A percentile compares a stretch with the other conserved stretches of the same genome.
phyloP scores from a whole-genome alignment of 1,140 invertebrate genomes.

The Caenorhabditis inopinata region DNA sequence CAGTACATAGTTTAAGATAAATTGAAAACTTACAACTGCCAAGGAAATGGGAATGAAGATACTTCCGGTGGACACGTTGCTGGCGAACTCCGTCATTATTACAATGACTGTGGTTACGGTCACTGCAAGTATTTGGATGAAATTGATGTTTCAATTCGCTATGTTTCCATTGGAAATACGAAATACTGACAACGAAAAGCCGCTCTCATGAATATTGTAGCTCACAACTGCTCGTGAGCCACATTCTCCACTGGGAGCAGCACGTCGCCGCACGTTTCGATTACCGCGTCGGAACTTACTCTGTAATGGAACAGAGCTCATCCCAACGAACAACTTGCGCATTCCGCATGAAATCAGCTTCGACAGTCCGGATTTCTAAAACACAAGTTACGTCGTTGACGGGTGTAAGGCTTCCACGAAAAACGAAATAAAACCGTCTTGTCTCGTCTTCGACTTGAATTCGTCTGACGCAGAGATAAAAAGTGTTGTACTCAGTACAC shows the following conservation, averaged over 20 bases:
- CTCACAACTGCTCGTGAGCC: too few species aligned
- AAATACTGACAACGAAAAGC: too few species aligned
- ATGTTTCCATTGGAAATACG: too few species aligned
- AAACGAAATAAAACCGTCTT: conserved; percentile 47
- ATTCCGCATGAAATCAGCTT: background rate
- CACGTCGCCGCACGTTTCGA: too few species aligned
- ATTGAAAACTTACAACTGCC: conserved; percentile 19
- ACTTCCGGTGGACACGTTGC: conserved; percentile 43
- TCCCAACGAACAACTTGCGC: background rate
- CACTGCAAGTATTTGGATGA: background rate
- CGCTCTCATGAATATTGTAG: too few species aligned
- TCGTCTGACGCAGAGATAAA: too few species aligned
- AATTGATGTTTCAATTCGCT: background rate
- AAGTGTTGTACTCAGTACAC: too few species aligned
- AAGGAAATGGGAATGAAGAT: conserved; percentile 48
- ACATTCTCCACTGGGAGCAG: too few species aligned
- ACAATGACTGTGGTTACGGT: conserved; percentile 35
- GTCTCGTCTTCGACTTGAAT: conserved; percentile 49
- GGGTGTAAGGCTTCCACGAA: too few species aligned
- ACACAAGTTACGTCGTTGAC: too few species aligned
- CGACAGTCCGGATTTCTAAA: conserved; percentile 42
- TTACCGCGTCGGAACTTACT: background rate
- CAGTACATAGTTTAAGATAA: background rate
- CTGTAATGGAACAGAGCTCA: conserved; percentile 5
- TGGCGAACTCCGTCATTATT: conserved; percentile 43